Conservation (phyloP, 2,113 vertebrate species). For the Baryphthengus martii region DNA sequence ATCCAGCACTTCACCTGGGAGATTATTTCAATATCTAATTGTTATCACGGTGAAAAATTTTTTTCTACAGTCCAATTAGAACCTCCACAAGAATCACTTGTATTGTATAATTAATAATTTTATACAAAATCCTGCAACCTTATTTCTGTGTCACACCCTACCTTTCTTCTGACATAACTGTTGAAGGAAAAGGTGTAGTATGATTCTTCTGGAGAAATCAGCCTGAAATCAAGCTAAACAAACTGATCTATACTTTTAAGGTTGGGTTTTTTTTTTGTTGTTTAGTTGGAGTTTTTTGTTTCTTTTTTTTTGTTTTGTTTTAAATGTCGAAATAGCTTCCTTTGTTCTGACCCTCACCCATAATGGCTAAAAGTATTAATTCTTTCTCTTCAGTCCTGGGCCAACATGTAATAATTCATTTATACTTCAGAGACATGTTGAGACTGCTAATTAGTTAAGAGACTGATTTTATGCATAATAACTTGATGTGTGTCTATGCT, state of each 20-base stretch:
- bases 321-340: neutral
- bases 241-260: neutral
- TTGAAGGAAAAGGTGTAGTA: neutral
- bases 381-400: neutral
- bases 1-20: too few species aligned
- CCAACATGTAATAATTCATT: constrained; percentile 43
- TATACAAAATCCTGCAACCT: neutral
- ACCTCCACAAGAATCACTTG: too few species aligned
- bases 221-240: neutral
- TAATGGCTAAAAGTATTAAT: neutral
- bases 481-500: neutral
- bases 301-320: neutral
- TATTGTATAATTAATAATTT: too few species aligned
- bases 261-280: too few species aligned
- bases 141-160: neutral
- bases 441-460: constrained; percentile 30
- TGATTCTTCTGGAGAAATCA: neutral
- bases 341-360: neutral
- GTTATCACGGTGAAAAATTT: too few species aligned
- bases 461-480: neutral
- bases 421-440: constrained; percentile 2
- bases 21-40: too few species aligned
- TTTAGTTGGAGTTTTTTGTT: too few species aligned
- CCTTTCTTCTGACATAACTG: neutral
- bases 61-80: too few species aligned